phyloP scores from a whole-genome alignment of 2,888 invertebrate species.

The Andrena fulva region DNA sequence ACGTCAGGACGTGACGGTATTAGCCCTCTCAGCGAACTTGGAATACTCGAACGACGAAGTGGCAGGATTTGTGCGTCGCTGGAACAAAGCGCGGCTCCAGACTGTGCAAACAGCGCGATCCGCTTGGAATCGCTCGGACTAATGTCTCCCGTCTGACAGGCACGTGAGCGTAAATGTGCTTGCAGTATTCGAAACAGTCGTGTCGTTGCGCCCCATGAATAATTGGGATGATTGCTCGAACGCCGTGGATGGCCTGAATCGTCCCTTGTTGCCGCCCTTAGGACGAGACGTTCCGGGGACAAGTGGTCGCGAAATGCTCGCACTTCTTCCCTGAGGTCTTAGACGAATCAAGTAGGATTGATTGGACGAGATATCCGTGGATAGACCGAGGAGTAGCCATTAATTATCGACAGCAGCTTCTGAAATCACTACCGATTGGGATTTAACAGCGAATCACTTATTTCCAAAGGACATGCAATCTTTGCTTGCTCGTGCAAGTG shows the following conservation, averaged over 20 bases:
- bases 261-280: neutral
- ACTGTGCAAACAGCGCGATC: conserved; percentile 22
- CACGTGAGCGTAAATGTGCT: conserved; percentile 28
- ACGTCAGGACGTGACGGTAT: conserved; percentile 9
- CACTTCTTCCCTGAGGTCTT: neutral
- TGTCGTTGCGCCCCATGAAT: conserved; percentile 35
- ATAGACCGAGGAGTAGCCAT: too few relatives aligned
- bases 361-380: too few relatives aligned
- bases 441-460: neutral
- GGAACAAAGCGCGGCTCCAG: conserved; percentile 15
- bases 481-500: neutral
- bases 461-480: neutral
- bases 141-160: conserved; percentile 9
- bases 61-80: neutral
- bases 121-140: conserved; percentile 19
- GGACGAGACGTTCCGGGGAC: conserved; percentile 13
- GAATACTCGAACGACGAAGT: conserved; percentile 1
- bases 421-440: neutral
- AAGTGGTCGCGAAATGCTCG: conserved; percentile 2
- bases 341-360: too few relatives aligned
- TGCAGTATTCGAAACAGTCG: conserved; percentile 42
- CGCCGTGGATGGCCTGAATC: conserved; percentile 41
- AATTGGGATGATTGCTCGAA: conserved; percentile 31
- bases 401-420: neutral
- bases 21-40: neutral